Base-by-base conservation (phyloP, 1,140 invertebrate species). In the Pygmarrhopalites habei region DNA sequence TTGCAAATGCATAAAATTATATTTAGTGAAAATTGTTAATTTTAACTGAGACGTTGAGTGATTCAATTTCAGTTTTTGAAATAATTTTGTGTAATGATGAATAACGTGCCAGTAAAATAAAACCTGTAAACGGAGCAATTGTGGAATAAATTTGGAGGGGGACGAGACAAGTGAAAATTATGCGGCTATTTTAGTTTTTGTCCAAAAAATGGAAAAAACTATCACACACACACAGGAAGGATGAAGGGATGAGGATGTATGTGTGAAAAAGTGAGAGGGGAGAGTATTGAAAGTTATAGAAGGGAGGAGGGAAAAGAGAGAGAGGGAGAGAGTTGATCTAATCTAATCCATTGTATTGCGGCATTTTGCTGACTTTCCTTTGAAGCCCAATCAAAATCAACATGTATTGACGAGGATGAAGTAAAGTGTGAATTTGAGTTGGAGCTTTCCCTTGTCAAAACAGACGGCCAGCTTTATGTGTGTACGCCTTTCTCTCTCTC, bases 381-480 rank as follows among this genome's bases (percentile, higher is more conserved):
- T 62, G 53, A 66, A 66, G 43, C 64, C 35, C 64, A 66, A 66
- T 66, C 64, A 66, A 58, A 59, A 66, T 66, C 59, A 61, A 30
- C 59, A 61, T 61, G 46, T 52, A 52, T 43, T 61, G 47, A 60
- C 35, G 43, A 52, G 49, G 49, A 52, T 52, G 49, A 52, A 52
- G 5, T 35, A 56, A 39, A 56, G 53, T 56, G 53, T 35, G 53
- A 56, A 56, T 56, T 56, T 56, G 30, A 39, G 53, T 35, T 17
- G 17, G 2, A 28, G 4, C 32, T 35, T 10, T 53, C 28, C 5
- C 53, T 56, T 56, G 53, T 56, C 26, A 56, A 56, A 56, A 19
- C 2, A 56, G 30, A 56, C 26, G 14, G 49, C 7, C 43, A 46
- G 5, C n/a, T n/a, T n/a, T n/a, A n/a, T n/a, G n/a, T n/a, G n/a